Evolutionary conservation across 2,888 invertebrate species (phyloP), one percentile per base, ranked within the genome.

Genomic region (Antheraea yamamai): DNA sequence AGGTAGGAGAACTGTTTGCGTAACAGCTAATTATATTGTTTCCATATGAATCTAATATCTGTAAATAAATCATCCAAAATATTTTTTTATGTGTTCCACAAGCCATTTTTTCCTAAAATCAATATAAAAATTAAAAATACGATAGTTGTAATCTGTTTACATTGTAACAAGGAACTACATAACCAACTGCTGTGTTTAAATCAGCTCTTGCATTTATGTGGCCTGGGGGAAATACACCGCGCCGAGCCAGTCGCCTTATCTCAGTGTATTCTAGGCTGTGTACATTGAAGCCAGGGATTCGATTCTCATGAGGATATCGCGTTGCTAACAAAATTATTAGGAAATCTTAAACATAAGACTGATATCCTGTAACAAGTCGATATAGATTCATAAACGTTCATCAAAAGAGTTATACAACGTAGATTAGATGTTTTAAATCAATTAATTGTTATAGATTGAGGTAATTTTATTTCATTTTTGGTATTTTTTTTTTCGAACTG

Each of bases 181-280:
- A 72, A 16, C 47, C 71, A 16, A 61, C 72, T 61, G 71, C 20
- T 20, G n/a, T 39, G 74, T 61, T 20, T 75, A 75, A 75, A 75
- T 75, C 72, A 61, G 74, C 74, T 75, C 26, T 81, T 78, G 77
- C 77, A 75, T 81, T 80, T 78, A 81, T 75, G 55, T 72, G 55
- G 16, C 81, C 78, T 80, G 26, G 20, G 81, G 81, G 80, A 81
- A 81, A 81, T 81, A 78, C 75, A 64, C 66, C 58, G 68, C 73
- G 23, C 61, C 61, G 47, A 26, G 73, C 23, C 55, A 47, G 55
- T 51, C 68, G 66, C 58, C 73, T 55, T 75, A 68, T 75, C 61
- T 58, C 26, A 73, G 64, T 66, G 23, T 73, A 26, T 47, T 47
- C 30, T 55, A 73, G 68, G 58, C 73, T 73, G 73, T 75, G 72